phyloP scores from a whole-genome alignment of 2,888 invertebrate genomes.

The Griposia aprilina region DNA sequence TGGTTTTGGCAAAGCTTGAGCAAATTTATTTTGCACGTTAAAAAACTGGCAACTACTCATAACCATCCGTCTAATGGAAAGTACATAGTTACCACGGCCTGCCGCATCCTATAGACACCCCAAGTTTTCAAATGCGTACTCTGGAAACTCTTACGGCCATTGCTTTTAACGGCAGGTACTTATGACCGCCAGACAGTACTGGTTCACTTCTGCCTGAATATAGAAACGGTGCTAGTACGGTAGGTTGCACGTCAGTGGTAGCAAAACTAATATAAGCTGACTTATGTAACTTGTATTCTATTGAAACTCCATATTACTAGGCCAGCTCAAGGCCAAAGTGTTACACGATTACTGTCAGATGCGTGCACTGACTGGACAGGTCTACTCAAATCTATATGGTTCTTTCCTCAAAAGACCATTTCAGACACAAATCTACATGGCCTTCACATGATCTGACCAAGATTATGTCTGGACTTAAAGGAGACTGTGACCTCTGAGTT shows the following conservation, averaged over 20 bases:
- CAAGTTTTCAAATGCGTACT: not conserved
- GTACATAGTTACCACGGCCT: not conserved
- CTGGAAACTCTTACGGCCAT: not conserved
- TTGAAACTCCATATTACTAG: not conserved
- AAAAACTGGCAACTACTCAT: not conserved
- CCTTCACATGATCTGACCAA: too few relatives aligned
- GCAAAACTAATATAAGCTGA: not conserved
- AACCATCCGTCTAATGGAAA: not conserved
- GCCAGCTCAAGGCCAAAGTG: not conserved
- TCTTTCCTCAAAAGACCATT: too few relatives aligned
- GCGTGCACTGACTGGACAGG: too few relatives aligned
- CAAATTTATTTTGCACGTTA: not conserved
- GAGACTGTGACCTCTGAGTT: too few relatives aligned
- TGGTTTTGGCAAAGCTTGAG: not conserved
- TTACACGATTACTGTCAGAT: too few relatives aligned
- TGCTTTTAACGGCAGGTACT: not conserved
- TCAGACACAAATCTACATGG: too few relatives aligned
- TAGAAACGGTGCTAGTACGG: not conserved
- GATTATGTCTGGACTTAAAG: too few relatives aligned
- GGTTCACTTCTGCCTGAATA: not conserved
- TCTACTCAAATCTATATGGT: too few relatives aligned
- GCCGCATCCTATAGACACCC: not conserved
- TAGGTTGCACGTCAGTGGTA: too few relatives aligned
- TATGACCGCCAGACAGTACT: not conserved
- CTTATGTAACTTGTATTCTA: not conserved